A percentile compares a stretch with the other conserved stretches of the same genome.
Conservation (phyloP, 2,113 vertebrate species). For the Tonatia bakeri region DNA sequence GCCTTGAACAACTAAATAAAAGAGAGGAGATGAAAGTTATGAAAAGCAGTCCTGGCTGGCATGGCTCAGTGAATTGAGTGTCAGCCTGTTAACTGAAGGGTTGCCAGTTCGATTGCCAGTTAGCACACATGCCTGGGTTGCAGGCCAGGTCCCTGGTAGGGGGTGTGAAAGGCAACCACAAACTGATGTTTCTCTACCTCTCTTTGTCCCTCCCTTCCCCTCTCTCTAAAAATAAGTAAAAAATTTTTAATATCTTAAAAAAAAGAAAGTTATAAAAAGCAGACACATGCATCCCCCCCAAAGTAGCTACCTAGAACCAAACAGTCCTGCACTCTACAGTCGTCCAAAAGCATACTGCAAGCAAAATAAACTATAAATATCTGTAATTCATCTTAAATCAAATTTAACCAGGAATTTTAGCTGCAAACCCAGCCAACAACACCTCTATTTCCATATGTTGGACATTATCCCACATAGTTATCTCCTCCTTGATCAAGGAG, state of each 20-base stretch:
- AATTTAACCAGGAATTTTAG: slow-evolving; percentile 10
- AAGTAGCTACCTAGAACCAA: not conserved
- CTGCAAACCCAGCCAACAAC: not conserved
- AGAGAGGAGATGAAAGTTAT: not conserved
- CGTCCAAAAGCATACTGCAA: not conserved
- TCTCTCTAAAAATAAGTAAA: no score
- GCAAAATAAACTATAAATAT: not conserved
- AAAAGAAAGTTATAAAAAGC: not conserved
- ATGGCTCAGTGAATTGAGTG: no score
- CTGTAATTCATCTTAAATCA: not conserved
- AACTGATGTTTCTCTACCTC: no score
- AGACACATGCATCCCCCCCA: not conserved
- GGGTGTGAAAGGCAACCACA: no score
- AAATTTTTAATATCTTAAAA: no score
- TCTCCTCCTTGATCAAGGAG: not conserved
- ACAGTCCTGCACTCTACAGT: not conserved
- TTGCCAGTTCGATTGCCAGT: no score
- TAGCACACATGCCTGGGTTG: no score
- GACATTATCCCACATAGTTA: not conserved
- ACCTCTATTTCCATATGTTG: not conserved
- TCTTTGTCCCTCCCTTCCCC: no score
- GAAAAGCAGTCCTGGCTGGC: not conserved
- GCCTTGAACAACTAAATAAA: not conserved
- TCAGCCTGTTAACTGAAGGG: no score
- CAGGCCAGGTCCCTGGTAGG: no score